Evolutionary conservation across 2,797 vertebrate genomes (phyloP).

Genomic region (Eulemur rubriventer): DNA sequence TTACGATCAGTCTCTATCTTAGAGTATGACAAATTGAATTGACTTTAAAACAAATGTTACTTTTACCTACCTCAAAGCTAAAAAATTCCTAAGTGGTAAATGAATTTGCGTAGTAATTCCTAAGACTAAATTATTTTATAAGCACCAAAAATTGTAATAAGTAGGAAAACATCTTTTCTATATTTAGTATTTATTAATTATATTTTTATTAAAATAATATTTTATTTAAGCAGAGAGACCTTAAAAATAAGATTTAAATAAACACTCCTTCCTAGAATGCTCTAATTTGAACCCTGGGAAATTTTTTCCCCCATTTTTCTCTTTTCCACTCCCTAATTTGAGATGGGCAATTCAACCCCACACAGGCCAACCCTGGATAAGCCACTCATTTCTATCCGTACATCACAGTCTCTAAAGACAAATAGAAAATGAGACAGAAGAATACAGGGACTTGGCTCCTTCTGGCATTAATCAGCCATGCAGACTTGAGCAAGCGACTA

Average conservation of each 20-base stretch:
- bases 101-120: neutral
- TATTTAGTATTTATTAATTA: neutral
- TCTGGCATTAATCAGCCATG: neutral
- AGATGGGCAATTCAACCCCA: neutral
- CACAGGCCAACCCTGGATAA: neutral
- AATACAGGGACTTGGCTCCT: neutral
- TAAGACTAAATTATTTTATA: neutral
- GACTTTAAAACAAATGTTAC: conserved; percentile 20
- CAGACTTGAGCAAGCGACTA: neutral
- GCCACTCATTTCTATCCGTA: neutral
- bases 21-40: neutral
- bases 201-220: conserved; percentile 18
- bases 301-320: neutral
- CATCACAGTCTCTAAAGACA: neutral
- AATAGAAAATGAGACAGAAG: neutral
- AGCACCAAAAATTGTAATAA: neutral
- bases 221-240: neutral
- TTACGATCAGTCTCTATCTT: neutral
- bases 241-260: neutral
- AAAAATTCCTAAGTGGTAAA: neutral
- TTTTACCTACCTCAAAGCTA: conserved; percentile 19
- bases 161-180: neutral
- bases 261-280: neutral
- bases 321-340: neutral
- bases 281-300: neutral